These are phyloP conservation scores for Strigops habroptila DNA, from an alignment of 2,113 vertebrate species.

Conservation along the genomic window DNA sequence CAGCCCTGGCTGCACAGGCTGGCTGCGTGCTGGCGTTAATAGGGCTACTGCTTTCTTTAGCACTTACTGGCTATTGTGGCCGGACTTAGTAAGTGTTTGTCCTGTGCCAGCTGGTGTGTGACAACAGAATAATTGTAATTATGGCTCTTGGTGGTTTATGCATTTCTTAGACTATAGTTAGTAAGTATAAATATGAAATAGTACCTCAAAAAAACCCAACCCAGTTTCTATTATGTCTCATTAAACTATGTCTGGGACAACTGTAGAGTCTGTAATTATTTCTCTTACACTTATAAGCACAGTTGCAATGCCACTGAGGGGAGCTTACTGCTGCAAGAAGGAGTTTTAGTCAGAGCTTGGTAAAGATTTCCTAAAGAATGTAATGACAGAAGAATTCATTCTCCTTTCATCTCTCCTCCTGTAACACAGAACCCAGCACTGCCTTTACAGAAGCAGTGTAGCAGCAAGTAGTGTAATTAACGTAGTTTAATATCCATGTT, in stretches of 20 bases:
- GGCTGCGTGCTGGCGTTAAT: not conserved
- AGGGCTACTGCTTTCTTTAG: not conserved
- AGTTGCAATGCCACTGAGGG: not conserved
- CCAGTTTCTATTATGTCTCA: not conserved
- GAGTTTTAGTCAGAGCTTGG: not conserved
- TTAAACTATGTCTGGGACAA: not conserved
- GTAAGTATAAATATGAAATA: not conserved
- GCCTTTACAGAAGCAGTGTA: not conserved
- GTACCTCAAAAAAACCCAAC: not conserved
- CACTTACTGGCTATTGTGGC: not conserved
- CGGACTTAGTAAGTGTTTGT: not conserved
- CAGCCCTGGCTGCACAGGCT: not conserved
- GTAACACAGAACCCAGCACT: not conserved
- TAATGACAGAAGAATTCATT: constrained; percentile 8
- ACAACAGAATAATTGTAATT: constrained; percentile 18
- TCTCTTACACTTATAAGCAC: not conserved
- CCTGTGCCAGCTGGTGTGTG: constrained; percentile 33
- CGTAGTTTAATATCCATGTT: not conserved
- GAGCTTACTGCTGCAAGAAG: not conserved
- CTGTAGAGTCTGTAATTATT: not conserved
- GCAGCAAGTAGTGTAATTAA: not conserved
- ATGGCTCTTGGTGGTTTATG: not conserved
- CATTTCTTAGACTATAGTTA: not conserved
- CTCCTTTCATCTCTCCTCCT: not conserved
- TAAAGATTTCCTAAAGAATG: constrained; percentile 2